Percentiles rank a stretch among this genome's conserved stretches.
Evolutionary conservation across 2,113 vertebrate genomes (phyloP).

Genomic region (Pungitius pungitius): DNA sequence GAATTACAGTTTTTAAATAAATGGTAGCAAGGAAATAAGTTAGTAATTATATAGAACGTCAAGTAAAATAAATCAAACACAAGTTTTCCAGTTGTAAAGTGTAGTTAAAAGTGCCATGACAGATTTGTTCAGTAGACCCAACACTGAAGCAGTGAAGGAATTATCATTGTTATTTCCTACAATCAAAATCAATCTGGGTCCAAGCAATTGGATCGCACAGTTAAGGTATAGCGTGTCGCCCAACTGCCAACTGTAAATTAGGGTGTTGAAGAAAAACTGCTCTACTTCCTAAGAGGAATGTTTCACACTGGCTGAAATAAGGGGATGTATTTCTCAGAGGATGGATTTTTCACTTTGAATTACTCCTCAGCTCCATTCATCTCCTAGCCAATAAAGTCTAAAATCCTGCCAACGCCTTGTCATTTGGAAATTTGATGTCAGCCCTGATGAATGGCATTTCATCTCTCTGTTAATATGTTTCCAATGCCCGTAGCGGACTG

Average conservation of each 20-base stretch:
- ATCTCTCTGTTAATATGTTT: conserved; percentile 65
- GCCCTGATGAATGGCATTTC: conserved; percentile 69
- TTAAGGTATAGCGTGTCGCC: conserved; percentile 65
- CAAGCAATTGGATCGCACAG: conserved; percentile 61
- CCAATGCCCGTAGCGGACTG: conserved; percentile 41
- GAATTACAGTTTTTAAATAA: conserved; percentile 16
- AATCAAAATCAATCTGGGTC: conserved; percentile 68
- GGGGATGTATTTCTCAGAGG: conserved; percentile 66
- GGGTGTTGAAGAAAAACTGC: conserved; percentile 65
- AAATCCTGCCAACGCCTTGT: conserved; percentile 64
- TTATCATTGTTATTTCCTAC: conserved; percentile 72
- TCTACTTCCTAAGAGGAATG: conserved; percentile 73
- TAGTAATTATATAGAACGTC: background rate
- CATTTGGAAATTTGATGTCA: conserved; percentile 74
- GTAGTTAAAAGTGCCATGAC: background rate
- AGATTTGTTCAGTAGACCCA: conserved; percentile 4
- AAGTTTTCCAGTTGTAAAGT: conserved; percentile 27
- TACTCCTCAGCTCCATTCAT: conserved; percentile 67
- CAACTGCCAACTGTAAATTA: conserved; percentile 73
- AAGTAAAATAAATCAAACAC: background rate
- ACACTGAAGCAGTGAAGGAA: conserved; percentile 37
- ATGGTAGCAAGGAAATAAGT: background rate
- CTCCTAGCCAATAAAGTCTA: conserved; percentile 68
- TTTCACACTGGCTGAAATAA: conserved; percentile 61
- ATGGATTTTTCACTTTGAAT: conserved; percentile 77